Conservation (phyloP, 2,797 vertebrate species). For the Rallus crepitans region DNA sequence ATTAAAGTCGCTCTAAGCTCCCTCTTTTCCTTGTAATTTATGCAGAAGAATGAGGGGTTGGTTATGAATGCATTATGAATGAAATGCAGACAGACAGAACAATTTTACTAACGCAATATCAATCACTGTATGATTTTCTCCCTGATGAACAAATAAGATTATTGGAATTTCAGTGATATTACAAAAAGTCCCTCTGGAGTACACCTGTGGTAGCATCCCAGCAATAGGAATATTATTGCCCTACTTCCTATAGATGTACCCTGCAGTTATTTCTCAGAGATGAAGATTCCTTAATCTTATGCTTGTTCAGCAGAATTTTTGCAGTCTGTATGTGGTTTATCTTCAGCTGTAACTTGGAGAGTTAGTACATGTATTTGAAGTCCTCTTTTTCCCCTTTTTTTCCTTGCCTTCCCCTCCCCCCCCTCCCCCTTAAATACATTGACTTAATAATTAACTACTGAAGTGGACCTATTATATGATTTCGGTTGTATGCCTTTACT, state of each 20-base stretch:
- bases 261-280: neutral
- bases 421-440: neutral
- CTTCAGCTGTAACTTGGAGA: neutral
- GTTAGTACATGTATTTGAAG: neutral
- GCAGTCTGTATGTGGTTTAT: neutral
- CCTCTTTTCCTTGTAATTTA: neutral
- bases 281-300: neutral
- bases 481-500: constrained; percentile 33
- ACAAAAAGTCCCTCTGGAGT: neutral
- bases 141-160: neutral
- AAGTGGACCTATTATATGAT: constrained; percentile 25
- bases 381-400: neutral
- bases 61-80: neutral
- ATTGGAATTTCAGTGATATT: neutral
- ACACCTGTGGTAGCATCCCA: neutral
- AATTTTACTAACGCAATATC: neutral
- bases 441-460: constrained; percentile 41
- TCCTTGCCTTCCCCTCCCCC: neutral
- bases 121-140: neutral
- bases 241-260: neutral
- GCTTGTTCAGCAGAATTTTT: neutral
- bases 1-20: neutral
- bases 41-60: neutral
- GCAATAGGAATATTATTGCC: neutral
- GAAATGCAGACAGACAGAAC: neutral